Evolutionary conservation across 2,888 invertebrate species (phyloP).

Genomic region (Aphrophora alni): DNA sequence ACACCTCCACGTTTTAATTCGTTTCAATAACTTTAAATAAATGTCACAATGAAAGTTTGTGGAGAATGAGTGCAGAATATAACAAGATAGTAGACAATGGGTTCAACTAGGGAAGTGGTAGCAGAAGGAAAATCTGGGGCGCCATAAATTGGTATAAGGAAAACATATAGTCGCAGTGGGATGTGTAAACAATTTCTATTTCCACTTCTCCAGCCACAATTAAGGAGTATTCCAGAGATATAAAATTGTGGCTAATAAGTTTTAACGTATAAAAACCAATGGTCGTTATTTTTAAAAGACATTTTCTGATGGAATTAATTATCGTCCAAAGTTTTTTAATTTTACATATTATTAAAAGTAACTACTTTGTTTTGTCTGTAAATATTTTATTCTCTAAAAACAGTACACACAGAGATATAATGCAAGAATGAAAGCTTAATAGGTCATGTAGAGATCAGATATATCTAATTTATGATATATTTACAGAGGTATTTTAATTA

Average conservation of each 20-base stretch:
- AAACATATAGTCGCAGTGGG: background rate
- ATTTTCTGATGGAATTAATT: no score
- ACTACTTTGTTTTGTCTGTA: no score
- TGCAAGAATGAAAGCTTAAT: no score
- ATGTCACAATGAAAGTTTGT: background rate
- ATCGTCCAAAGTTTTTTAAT: no score
- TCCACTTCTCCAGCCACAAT: background rate
- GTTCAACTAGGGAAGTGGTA: background rate
- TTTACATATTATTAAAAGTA: no score
- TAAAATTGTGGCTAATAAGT: background rate
- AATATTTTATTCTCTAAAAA: no score
- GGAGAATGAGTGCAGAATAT: background rate
- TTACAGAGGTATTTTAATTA: no score
- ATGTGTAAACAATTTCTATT: conserved; percentile 9
- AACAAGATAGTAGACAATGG: background rate
- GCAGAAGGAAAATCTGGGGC: background rate
- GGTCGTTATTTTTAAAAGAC: no score
- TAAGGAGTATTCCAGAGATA: background rate
- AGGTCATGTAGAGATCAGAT: no score
- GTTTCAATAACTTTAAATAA: background rate
- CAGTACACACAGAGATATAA: no score
- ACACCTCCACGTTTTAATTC: background rate
- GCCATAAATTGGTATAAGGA: background rate
- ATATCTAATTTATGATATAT: no score
- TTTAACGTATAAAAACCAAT: no score